phyloP scores from a whole-genome alignment of 2,888 invertebrate genomes.

The Corythucha ciliata region DNA sequence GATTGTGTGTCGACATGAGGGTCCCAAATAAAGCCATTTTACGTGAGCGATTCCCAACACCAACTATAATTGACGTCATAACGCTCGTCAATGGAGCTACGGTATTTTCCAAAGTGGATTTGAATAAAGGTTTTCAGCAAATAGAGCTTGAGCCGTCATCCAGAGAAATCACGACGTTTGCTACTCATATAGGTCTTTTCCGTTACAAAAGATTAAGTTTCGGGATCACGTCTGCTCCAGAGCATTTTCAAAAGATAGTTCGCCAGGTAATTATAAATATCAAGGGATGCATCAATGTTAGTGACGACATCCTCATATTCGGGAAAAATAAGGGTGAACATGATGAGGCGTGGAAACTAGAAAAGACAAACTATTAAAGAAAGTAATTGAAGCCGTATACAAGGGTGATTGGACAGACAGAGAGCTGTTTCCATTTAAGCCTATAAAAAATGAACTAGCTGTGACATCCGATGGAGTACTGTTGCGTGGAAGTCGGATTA shows the following conservation, averaged over 20 bases:
- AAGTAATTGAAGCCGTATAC: neutral
- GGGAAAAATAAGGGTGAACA: slow-evolving; percentile 36
- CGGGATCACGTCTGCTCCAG: neutral
- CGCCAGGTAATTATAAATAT: neutral
- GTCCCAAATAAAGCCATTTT: slow-evolving; percentile 4
- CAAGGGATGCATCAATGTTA: neutral
- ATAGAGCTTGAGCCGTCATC: neutral
- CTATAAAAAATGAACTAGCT: neutral
- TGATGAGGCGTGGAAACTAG: slow-evolving; percentile 25
- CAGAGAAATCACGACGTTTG: neutral
- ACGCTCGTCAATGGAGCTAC: neutral
- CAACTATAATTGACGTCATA: neutral
- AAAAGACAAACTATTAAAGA: neutral
- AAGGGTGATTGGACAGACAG: neutral
- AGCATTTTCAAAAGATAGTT: slow-evolving; percentile 1
- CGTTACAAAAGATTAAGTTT: neutral
- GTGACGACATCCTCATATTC: neutral
- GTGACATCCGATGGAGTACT: neutral
- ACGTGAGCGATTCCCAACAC: neutral
- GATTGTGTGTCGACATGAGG: slow-evolving; percentile 13
- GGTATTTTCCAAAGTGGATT: neutral
- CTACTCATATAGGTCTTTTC: neutral
- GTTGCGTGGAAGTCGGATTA: slow-evolving; percentile 3
- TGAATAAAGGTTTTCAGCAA: neutral
- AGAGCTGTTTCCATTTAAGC: neutral